Conservation (phyloP, 1,140 invertebrate genomes). For the Zaprionus capensis region DNA sequence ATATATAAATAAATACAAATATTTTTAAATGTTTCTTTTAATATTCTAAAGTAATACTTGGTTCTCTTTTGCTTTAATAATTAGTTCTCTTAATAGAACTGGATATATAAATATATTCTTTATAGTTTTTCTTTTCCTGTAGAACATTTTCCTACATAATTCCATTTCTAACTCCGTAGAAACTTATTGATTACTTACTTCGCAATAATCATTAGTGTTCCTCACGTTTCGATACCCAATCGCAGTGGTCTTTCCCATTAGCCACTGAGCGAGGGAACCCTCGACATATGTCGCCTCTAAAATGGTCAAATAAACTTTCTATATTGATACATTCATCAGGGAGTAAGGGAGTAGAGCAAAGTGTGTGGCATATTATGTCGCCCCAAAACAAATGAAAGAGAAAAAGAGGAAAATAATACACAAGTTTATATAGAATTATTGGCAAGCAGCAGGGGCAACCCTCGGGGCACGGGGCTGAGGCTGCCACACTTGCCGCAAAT, state of each 20-base stretch:
- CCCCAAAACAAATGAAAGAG: conserved; percentile 30
- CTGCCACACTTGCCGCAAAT: conserved; percentile 53
- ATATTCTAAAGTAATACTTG: too few species aligned
- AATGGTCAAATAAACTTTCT: conserved; percentile 43
- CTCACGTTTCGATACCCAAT: not conserved
- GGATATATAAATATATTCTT: too few species aligned
- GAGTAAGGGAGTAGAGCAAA: conserved; percentile 1
- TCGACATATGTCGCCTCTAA: conserved; percentile 49
- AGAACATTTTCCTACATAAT: too few species aligned
- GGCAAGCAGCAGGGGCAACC: conserved; percentile 50
- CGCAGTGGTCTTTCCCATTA: not conserved
- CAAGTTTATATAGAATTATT: conserved; percentile 39
- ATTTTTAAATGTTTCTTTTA: too few species aligned
- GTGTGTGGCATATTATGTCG: conserved; percentile 31
- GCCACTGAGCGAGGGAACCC: not conserved
- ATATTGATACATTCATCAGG: conserved; percentile 29
- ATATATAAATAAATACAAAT: too few species aligned
- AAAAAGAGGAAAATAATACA: conserved; percentile 22
- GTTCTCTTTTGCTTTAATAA: too few species aligned
- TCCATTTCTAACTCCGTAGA: too few species aligned
- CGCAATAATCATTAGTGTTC: conserved; percentile 3
- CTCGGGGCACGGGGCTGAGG: conserved; percentile 3
- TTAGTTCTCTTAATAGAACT: too few species aligned
- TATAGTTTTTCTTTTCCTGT: too few species aligned
- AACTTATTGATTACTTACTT: not conserved